phyloP scores from a whole-genome alignment of 2,113 vertebrate species.

The Pollimyrus isidori region DNA sequence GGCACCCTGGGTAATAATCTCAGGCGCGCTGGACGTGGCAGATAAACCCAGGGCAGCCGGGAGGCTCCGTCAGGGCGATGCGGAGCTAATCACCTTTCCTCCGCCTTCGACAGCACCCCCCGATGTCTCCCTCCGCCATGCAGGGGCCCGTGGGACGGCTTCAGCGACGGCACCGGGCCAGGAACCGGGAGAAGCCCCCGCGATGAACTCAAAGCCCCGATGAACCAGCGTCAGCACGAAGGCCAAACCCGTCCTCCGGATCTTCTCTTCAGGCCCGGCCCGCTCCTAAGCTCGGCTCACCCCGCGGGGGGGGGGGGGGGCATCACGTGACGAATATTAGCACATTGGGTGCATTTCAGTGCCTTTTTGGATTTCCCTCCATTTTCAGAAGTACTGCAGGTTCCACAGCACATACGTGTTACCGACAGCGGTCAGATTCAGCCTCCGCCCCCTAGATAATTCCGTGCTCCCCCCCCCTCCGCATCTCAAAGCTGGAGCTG shows the following conservation, averaged over 20 bases:
- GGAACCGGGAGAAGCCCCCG: not conserved
- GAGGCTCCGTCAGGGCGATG: constrained; percentile 35
- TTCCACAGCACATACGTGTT: not conserved
- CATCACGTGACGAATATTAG: not conserved
- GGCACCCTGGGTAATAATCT: constrained; percentile 50
- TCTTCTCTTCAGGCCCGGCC: not conserved
- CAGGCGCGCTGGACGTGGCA: constrained; percentile 47
- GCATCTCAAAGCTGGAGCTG: not conserved
- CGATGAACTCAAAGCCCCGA: not conserved
- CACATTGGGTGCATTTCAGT: not conserved
- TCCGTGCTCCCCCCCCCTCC: not conserved
- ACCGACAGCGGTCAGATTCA: not conserved
- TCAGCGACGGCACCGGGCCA: not conserved
- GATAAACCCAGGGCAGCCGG: constrained; percentile 48
- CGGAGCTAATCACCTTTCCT: constrained; percentile 41
- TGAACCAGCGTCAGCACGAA: not conserved
- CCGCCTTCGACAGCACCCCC: not conserved
- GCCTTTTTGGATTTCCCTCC: not conserved
- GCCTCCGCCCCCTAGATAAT: not conserved
- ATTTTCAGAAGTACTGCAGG: not conserved
- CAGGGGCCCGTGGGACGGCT: not conserved
- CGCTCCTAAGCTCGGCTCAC: not conserved
- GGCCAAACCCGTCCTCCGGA: not conserved
- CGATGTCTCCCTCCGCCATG: not conserved
- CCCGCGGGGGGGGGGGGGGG: not conserved